Evolutionary conservation across 2,797 vertebrate genomes (phyloP), one percentile per base, ranked within the genome.

Genomic region (Labroides dimidiatus): DNA sequence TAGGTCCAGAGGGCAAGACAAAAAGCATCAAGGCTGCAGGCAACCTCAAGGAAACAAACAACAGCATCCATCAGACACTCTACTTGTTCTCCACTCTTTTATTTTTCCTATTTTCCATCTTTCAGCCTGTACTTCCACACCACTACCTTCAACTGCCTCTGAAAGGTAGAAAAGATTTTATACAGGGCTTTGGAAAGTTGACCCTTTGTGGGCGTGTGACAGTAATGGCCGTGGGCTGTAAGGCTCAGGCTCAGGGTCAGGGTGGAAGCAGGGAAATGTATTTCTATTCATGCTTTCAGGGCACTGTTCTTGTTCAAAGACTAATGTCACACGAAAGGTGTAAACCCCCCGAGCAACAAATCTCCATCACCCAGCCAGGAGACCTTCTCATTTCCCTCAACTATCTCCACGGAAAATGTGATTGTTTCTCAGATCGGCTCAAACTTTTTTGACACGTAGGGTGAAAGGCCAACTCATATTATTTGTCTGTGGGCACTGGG

Each of bases 251-350:
- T 86, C 47, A 83, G 82, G 89, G 91, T 92, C 89, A 91, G 75
- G 50, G 75, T 82, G 64, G 75, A 77, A 86, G 80, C 75, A 69
- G 71, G 59, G 65, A 89, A 85, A 81, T 89, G 73, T 86, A 87
- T 91, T 91, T 92, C 59, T 88, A 84, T 90, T 88, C 80, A 85
- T 90, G 90, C 87, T 90, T 91, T 90, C 84, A 77, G 87, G 83
- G 83, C 81, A 86, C 78, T 54, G 62, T 82, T 74, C 67, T 84
- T 92, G 88, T 84, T 89, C 77, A 85, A 70, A 88, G 81, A 84
- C 86, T 81, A 92, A 92, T 92, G 89, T 92, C 92, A 91, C 87
- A 41, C 43, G 69, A 78, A 86, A 81, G 62, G 80, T 72, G 69
- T 81, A 81, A 85, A 79, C 72, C 87, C 87, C 47, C 45, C 57